Conservation (phyloP, 2,888 invertebrate genomes). For the Drosophila kokeensis region DNA sequence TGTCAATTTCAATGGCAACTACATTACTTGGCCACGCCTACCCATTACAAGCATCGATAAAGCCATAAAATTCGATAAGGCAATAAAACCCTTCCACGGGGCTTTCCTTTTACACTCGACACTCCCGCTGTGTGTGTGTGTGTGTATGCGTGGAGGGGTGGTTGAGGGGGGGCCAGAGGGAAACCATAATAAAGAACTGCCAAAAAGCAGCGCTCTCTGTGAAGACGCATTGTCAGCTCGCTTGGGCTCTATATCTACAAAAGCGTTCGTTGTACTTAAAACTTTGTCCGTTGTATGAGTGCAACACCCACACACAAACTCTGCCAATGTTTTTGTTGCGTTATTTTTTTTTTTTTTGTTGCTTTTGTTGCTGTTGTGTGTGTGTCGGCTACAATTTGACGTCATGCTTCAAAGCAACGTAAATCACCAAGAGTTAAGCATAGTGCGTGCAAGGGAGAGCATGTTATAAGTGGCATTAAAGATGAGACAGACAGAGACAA, state of each 20-base stretch:
- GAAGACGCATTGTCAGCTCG: slow-evolving; percentile 59
- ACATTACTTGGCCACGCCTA: slow-evolving; percentile 52
- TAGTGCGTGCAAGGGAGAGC: slow-evolving; percentile 7
- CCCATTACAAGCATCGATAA: slow-evolving; percentile 64
- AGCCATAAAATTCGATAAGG: slow-evolving; percentile 73
- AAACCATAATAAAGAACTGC: slow-evolving; percentile 74
- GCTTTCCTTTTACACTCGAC: slow-evolving; percentile 2
- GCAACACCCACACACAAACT: slow-evolving; percentile 49
- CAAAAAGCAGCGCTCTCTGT: slow-evolving; percentile 62
- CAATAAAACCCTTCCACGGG: slow-evolving; percentile 58
- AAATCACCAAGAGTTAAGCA: slow-evolving; percentile 64
- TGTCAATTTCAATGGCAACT: slow-evolving; percentile 54
- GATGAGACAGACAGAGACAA: not conserved
- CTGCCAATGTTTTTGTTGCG: slow-evolving; percentile 34
- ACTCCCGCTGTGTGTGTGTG: not conserved
- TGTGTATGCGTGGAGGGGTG: no score
- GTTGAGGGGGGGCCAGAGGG: slow-evolving; percentile 1
- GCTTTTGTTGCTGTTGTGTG: slow-evolving; percentile 28
- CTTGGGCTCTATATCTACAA: slow-evolving; percentile 18
- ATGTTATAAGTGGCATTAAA: slow-evolving; percentile 10
- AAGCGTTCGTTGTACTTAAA: slow-evolving; percentile 32
- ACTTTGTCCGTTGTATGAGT: slow-evolving; percentile 45
- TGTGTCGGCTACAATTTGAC: slow-evolving; percentile 69
- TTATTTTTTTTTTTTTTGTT: slow-evolving; percentile 24
- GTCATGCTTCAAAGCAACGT: slow-evolving; percentile 74